Evolutionary conservation across 2,113 vertebrate genomes (phyloP).

Genomic region (Ochotona curzoniae): DNA sequence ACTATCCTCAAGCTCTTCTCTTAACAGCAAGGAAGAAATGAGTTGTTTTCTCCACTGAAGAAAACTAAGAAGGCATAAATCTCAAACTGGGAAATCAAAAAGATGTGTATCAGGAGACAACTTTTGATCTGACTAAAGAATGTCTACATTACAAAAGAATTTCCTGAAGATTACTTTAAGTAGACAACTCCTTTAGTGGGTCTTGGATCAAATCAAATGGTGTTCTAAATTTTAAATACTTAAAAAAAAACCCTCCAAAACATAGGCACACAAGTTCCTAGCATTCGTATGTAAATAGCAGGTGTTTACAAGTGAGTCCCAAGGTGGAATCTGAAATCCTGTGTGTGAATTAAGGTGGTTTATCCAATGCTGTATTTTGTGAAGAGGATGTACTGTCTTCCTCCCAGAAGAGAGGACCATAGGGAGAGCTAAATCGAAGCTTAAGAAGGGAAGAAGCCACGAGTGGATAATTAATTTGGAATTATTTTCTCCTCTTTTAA

Average conservation of each 20-base stretch:
- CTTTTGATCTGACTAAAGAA: conserved; percentile 63
- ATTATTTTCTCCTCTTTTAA: neutral
- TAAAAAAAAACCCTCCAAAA: neutral
- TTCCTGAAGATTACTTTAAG: conserved; percentile 54
- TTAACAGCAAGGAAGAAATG: conserved; percentile 41
- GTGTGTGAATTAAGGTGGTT: neutral
- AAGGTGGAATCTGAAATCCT: neutral
- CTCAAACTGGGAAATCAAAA: conserved; percentile 48
- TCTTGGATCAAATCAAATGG: conserved; percentile 38
- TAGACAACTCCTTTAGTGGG: conserved; percentile 14
- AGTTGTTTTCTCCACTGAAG: conserved; percentile 37
- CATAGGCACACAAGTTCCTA: conserved; percentile 55
- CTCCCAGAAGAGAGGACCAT: neutral
- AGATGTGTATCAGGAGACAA: neutral
- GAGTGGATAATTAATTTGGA: neutral
- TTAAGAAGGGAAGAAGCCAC: neutral
- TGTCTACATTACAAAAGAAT: conserved; percentile 47
- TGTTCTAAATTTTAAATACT: conserved; percentile 26
- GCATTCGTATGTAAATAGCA: conserved; percentile 51
- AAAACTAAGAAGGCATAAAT: conserved; percentile 41
- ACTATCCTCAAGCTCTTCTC: neutral
- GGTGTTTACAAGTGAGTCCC: conserved; percentile 13
- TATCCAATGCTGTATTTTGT: neutral
- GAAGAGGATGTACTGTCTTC: neutral
- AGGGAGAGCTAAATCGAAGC: neutral